Evolutionary conservation across 2,113 vertebrate species (phyloP).

Genomic region (Pelmatolapia mariae): DNA sequence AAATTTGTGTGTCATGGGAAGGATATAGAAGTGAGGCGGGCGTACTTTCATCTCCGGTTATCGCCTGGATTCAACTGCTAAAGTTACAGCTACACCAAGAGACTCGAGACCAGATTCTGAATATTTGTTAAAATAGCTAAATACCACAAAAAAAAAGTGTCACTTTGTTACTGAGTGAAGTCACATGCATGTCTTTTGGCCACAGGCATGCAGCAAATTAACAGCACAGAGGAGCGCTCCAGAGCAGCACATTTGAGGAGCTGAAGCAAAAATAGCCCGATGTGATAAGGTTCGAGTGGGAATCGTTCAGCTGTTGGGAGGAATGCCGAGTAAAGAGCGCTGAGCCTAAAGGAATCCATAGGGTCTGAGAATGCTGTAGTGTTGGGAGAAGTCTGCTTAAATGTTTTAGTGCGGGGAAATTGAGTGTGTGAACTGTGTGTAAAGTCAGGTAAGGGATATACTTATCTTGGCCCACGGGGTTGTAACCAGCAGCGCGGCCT

Average conservation of each 20-base stretch:
- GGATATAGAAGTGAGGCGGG: background rate
- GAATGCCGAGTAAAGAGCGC: slow-evolving; percentile 1
- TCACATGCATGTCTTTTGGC: background rate
- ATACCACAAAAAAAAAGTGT: background rate
- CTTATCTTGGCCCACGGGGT: background rate
- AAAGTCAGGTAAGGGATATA: background rate
- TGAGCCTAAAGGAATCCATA: background rate
- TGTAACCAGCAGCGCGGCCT: background rate
- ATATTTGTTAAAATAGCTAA: background rate
- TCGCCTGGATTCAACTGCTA: background rate
- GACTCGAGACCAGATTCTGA: background rate
- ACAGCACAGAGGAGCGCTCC: background rate
- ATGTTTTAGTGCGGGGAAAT: background rate
- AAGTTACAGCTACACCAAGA: background rate
- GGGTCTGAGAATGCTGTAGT: background rate
- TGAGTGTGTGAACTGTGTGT: background rate
- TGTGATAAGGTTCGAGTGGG: slow-evolving; percentile 16
- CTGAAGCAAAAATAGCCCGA: slow-evolving; percentile 42
- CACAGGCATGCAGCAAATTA: slow-evolving; percentile 6
- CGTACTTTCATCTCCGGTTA: background rate
- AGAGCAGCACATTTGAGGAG: background rate
- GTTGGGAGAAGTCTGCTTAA: background rate
- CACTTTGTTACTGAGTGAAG: background rate
- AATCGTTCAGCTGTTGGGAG: slow-evolving; percentile 47
- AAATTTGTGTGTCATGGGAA: slow-evolving; percentile 17